Evolutionary conservation across 2,113 vertebrate genomes (phyloP).

Genomic region (Elephas maximus): DNA sequence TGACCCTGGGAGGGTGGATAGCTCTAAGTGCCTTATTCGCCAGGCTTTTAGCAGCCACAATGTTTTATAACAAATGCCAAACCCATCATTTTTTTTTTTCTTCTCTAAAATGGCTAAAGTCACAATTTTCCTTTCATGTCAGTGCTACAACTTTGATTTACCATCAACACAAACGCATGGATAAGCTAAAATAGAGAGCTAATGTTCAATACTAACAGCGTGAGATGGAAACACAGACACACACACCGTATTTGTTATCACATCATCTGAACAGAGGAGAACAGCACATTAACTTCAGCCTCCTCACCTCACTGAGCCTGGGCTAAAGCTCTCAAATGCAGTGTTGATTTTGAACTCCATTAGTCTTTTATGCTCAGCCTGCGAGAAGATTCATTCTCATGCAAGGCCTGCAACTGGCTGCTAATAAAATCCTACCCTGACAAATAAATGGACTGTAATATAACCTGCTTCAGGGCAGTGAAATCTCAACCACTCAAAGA

Average conservation of each 20-base stretch:
- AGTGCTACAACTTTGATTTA: constrained; percentile 59
- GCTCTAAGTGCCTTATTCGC: neutral
- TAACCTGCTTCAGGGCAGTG: constrained; percentile 69
- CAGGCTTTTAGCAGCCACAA: neutral
- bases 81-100: neutral
- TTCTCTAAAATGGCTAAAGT: constrained; percentile 27
- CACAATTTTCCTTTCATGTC: constrained; percentile 35
- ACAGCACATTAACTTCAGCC: constrained; percentile 69
- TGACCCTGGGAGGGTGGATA: neutral
- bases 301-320: constrained; percentile 70
- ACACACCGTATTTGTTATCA: constrained; percentile 40
- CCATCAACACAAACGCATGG: constrained; percentile 22
- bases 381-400: constrained; percentile 77
- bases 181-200: constrained; percentile 13
- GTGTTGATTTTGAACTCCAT: constrained; percentile 76
- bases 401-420: constrained; percentile 70
- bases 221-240: constrained; percentile 37
- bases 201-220: neutral
- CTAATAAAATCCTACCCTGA: constrained; percentile 77
- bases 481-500: constrained; percentile 68
- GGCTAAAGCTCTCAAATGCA: constrained; percentile 51
- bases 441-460: constrained; percentile 81
- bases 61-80: constrained; percentile 42
- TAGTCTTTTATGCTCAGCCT: constrained; percentile 68
- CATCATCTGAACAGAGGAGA: constrained; percentile 54